A percentile compares a stretch with the other conserved stretches of the same genome.
These are phyloP conservation scores for Trichoplax adhaerens DNA, from an alignment of 37 sponge, comb jelly and placozoan species.

Conservation along the genomic window DNA sequence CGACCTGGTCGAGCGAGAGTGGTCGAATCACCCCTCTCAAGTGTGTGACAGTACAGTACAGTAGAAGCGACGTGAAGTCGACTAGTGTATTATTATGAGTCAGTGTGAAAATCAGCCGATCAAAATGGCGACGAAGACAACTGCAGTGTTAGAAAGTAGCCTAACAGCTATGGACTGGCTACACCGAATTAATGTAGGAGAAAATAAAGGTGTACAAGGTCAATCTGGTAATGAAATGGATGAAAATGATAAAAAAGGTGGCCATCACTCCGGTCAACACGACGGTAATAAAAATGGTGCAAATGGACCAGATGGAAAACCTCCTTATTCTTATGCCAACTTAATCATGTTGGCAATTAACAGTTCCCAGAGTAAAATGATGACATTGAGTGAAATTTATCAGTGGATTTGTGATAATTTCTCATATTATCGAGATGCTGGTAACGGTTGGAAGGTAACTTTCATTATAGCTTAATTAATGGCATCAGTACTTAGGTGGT, in stretches of 20 bases:
- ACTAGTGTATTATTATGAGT: too few species aligned
- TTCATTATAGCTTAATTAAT: too few species aligned
- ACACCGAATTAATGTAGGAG: constrained; percentile 21
- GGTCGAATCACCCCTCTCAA: too few species aligned
- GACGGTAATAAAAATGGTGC: neutral
- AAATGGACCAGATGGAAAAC: constrained; percentile 38
- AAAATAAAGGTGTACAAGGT: neutral
- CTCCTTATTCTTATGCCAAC: constrained; percentile 80
- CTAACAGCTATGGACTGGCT: constrained; percentile 84
- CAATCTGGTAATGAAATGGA: neutral
- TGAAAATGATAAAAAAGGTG: neutral
- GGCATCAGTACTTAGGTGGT: too few species aligned
- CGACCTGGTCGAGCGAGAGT: too few species aligned
- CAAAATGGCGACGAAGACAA: too few species aligned
- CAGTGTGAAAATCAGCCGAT: too few species aligned
- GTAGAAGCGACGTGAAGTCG: too few species aligned
- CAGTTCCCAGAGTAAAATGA: constrained; percentile 37
- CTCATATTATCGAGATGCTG: constrained; percentile 75
- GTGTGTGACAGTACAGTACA: too few species aligned
- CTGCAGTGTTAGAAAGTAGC: constrained; percentile 1
- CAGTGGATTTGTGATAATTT: constrained; percentile 80
- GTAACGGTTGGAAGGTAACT: constrained; percentile 88
- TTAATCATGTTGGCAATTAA: constrained; percentile 91
- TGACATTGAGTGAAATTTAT: constrained; percentile 89
- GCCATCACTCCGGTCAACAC: neutral